Conservation (phyloP, 2,113 vertebrate genomes). For the Xenotilapia leptura region DNA sequence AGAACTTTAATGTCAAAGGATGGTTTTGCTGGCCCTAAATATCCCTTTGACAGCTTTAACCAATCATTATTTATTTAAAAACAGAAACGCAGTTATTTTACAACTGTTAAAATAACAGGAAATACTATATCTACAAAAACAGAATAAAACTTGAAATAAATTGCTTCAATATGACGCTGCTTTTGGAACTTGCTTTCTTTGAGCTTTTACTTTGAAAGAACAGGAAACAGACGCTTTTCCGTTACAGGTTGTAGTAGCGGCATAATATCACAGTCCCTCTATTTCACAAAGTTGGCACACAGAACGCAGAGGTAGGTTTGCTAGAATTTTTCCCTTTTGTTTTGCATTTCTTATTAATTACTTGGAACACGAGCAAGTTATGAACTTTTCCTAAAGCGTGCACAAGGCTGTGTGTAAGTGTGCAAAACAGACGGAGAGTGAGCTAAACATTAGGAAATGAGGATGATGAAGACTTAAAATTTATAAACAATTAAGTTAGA, state of each 20-base stretch:
- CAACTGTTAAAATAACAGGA: not conserved
- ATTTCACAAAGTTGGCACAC: not conserved
- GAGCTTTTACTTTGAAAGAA: not conserved
- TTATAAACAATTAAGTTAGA: not conserved
- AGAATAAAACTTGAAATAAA: fast-evolving
- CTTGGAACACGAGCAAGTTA: not conserved
- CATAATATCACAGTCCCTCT: not conserved
- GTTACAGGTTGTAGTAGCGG: fast-evolving
- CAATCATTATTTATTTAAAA: not conserved
- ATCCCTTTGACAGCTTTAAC: not conserved
- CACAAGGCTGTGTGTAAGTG: not conserved
- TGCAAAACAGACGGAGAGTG: not conserved
- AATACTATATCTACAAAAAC: not conserved
- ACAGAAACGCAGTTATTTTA: not conserved
- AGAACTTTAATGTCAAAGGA: not conserved
- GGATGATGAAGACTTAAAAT: not conserved
- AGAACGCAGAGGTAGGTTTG: not conserved
- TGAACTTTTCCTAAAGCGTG: not conserved
- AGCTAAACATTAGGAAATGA: not conserved
- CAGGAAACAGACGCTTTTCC: not conserved
- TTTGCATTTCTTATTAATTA: not conserved
- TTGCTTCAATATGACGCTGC: not conserved
- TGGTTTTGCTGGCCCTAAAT: not conserved
- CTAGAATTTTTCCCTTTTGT: not conserved
- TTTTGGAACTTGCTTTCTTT: not conserved